Evolutionary conservation across 2,888 invertebrate species (phyloP), one percentile per base, ranked within the genome.

Genomic region (Urechis unicinctus): DNA sequence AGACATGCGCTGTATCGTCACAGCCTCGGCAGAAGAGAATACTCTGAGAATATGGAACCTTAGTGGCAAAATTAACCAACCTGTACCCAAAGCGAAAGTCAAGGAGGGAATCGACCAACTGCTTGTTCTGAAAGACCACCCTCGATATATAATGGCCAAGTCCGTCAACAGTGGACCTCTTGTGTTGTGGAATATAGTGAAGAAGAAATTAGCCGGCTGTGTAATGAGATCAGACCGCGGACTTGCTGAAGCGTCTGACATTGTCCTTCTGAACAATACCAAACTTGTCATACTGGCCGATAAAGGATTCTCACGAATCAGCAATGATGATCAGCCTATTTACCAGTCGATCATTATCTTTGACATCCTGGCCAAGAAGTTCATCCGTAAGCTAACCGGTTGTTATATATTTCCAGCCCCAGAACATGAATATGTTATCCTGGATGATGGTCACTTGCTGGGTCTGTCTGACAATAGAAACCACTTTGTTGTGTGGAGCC

Each of bases 401-500:
- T 70, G 71, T 52, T 70, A 66, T 59, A 74, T 76, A 24, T 66
- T 68, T 1, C 73, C 73, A 13, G 70, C 68, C 3, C 71, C 70
- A 5, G 62, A 68, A 1, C 71, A 74, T 46, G 76, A 76, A 52
- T 75, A 74, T 58, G 63, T 68, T 3, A 56, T 75, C 1, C 65
- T 75, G 26, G 67, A 71, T 54, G 70, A 68, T 2, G 68, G 73
- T 9, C 65, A 62, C 9, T 60, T 76, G 44, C 62, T 76, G 44
- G 74, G 75, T 1, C 68, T 72, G 5, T 69, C 73, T 0, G 73
- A 74, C 42, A 73, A 68, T 48, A 60, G 75, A 28, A 66, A 61
- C 26, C 74, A 76, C 56, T 71, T 75, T 45, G 68, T 75, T 13
- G 62, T 74, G 28, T 76, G 75, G 75, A 74, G 64, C 48, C 57